phyloP scores from a whole-genome alignment of 2,113 vertebrate genomes.

The Entelurus aequoreus region DNA sequence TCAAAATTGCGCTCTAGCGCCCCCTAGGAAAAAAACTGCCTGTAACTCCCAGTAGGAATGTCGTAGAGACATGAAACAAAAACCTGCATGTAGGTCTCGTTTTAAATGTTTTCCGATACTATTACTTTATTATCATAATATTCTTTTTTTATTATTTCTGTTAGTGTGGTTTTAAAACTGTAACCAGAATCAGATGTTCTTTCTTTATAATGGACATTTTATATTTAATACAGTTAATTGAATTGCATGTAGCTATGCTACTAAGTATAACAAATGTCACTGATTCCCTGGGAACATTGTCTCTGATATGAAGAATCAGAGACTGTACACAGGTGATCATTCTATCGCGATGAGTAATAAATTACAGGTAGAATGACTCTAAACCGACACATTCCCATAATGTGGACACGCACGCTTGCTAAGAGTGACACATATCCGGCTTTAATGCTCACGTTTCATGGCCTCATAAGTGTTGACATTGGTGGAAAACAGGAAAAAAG shows the following conservation, averaged over 20 bases:
- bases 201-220: neutral
- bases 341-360: constrained; percentile 47
- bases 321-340: constrained; percentile 10
- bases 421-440: constrained; percentile 19
- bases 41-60: too few relatives aligned
- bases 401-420: constrained; percentile 6
- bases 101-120: too few relatives aligned
- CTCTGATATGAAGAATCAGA: neutral
- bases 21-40: too few relatives aligned
- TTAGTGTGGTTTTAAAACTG: too few relatives aligned
- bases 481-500: constrained; percentile 19
- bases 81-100: too few relatives aligned
- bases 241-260: too few relatives aligned
- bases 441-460: neutral
- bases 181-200: too few relatives aligned
- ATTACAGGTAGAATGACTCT: constrained; percentile 38
- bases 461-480: constrained; percentile 2
- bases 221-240: neutral
- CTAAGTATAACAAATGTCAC: neutral
- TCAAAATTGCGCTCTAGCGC: too few relatives aligned
- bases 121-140: too few relatives aligned
- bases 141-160: too few relatives aligned
- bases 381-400: constrained; percentile 49
- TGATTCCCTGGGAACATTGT: neutral
- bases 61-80: too few relatives aligned